A percentile compares a stretch with the other conserved stretches of the same genome.
Evolutionary conservation across 1,140 invertebrate species (phyloP).

Genomic region (Eufriesea mexicana): DNA sequence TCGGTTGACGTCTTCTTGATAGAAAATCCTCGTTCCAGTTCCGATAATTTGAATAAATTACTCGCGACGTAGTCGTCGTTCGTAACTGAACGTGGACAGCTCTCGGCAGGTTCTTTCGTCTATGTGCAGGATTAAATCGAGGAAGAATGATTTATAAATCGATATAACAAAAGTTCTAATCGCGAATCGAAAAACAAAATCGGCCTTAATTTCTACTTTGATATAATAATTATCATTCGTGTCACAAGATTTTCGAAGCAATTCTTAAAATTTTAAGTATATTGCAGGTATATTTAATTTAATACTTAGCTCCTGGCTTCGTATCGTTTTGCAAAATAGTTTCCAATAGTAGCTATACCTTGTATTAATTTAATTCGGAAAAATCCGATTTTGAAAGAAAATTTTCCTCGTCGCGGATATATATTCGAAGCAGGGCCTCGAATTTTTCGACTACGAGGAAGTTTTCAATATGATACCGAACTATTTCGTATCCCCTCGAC

Average conservation of each 20-base stretch:
- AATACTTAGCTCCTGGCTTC: too few relatives aligned
- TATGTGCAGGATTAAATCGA: neutral
- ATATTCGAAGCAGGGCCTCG: neutral
- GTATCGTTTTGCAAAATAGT: too few relatives aligned
- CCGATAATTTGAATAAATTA: slow-evolving; percentile 25
- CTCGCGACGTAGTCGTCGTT: neutral
- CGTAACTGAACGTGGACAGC: too few relatives aligned
- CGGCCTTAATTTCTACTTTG: too few relatives aligned
- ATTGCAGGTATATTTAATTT: too few relatives aligned
- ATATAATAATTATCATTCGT: too few relatives aligned
- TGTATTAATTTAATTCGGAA: too few relatives aligned
- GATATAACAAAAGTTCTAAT: too few relatives aligned
- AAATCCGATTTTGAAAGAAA: too few relatives aligned
- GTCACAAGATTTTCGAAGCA: neutral
- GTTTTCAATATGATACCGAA: slow-evolving; percentile 19
- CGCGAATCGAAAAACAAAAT: neutral
- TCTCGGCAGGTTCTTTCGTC: neutral
- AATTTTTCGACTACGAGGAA: neutral
- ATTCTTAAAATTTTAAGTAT: too few relatives aligned
- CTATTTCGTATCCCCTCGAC: neutral
- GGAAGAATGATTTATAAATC: neutral
- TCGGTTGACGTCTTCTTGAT: slow-evolving; percentile 14
- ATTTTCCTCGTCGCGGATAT: neutral
- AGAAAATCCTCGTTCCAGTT: slow-evolving; percentile 25
- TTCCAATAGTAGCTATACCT: too few relatives aligned